These are phyloP conservation scores for Nematostella vectensis DNA, from an alignment of 92 coral and sea anemone species.

Conservation along the genomic window DNA sequence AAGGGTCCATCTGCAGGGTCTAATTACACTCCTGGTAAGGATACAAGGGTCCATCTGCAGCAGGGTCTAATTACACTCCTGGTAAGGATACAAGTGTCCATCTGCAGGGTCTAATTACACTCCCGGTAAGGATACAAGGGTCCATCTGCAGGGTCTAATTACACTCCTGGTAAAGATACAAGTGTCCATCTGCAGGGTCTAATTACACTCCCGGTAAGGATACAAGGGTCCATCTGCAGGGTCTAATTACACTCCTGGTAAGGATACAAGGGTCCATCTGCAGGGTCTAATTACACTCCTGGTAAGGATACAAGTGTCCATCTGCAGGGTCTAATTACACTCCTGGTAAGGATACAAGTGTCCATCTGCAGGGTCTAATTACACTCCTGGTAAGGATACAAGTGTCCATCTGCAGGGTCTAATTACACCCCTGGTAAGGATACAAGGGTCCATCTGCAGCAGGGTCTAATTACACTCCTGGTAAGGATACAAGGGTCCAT, in stretches of 20 bases:
- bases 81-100: slow-evolving; percentile 18
- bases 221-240: not conserved
- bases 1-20: not conserved
- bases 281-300: slow-evolving; percentile 45
- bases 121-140: slow-evolving; percentile 27
- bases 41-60: not conserved
- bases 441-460: not conserved
- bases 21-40: slow-evolving; percentile 53
- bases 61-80: slow-evolving; percentile 45
- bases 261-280: not conserved
- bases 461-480: slow-evolving; percentile 52
- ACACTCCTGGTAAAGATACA: slow-evolving; percentile 41
- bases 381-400: slow-evolving; percentile 42
- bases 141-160: slow-evolving; percentile 13
- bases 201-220: slow-evolving; percentile 52
- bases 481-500: slow-evolving; percentile 8
- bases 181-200: not conserved
- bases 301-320: slow-evolving; percentile 18
- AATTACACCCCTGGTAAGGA: slow-evolving; percentile 52
- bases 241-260: slow-evolving; percentile 60
- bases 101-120: slow-evolving; percentile 37
- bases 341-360: slow-evolving; percentile 27
- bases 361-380: slow-evolving; percentile 13
- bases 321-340: slow-evolving; percentile 37
- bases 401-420: not conserved